Base-by-base conservation (phyloP, 2,888 invertebrate genomes). In the Trissolcus brochymenae region DNA sequence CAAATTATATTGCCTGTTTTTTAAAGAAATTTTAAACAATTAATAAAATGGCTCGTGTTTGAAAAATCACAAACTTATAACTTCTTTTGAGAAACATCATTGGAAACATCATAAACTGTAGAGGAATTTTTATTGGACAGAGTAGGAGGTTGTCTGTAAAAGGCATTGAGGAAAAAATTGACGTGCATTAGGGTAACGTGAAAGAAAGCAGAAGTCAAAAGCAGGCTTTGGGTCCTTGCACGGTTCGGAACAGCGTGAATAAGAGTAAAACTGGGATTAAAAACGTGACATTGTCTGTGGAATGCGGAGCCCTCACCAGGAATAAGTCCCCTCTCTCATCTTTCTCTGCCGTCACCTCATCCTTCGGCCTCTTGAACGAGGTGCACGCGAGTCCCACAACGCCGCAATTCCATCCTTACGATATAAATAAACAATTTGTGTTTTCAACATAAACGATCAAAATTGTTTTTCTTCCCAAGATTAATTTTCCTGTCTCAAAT, bases 271-370 rank as follows among this genome's bases (percentile, higher is more conserved):
- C 84, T 85, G 84, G 87, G 86, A 86, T 87, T 88, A 85, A 87
- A 88, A 89, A 88, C 87, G 87, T 87, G 88, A 88, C 88, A 88
- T 87, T 88, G 87, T 87, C 88, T 85, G 88, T 87, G 88, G 88
- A 88, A 88, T 89, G 88, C 87, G 88, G 86, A 85, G 85, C 86
- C 88, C 88, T 86, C 86, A 83, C 85, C 84, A 78, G 81, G 75
- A 70, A 65, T 68, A 64, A 65, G 60, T 73, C 78, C 78, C 73
- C 81, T 74, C 75, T 80, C 68, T 79, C 65, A 76, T 79, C 79
- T 74, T 71, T 77, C 76, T 70, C 77, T 74, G 54, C 76, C 71
- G 64, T 67, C 73, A 65, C 66, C 70, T 75, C 75, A 67, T 70
- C 76, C 73, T 78, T 16, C 62, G 67, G 61, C 68, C 66, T 56